Evolutionary conservation across 2,888 invertebrate genomes (phyloP), one percentile per base, ranked within the genome.

Genomic region (Tetragnatha montana): DNA sequence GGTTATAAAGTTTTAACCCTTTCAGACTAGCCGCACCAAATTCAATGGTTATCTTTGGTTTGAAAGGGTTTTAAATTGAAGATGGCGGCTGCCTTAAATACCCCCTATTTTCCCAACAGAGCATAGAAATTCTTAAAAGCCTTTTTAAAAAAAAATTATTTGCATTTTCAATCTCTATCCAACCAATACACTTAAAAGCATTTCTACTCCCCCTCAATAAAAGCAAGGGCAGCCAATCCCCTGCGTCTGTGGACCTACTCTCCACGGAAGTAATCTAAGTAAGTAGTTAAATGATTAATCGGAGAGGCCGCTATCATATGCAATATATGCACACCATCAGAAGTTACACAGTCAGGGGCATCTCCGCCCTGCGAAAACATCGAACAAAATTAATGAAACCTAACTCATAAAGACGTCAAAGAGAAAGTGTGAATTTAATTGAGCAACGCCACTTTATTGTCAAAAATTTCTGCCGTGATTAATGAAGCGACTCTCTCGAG

Each of bases 241-340:
- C 6, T 49, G 49, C n/a, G n/a, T 14, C 7, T 50, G 71, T 50
- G 71, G 51, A 17, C 71, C 49, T n/a, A 71, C 71, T 50, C 50
- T 6, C 21, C 50, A 17, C 75, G 76, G 76, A 85, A 50, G 22
- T 71, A 85, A 85, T 85, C 85, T 21, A 70, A 50, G 50, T 78
- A 85, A 85, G 85, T 85, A 78, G 50, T 79, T 85, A 70, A 78
- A 85, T 85, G 85, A 85, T 85, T 85, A 85, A 85, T 85, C 78
- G 70, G n/a, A 4, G 4, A 4, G 19, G 17, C 22, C 71, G 17
- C 69, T 70, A 78, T 85, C 71, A 85, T 51, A 35, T 70, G 35
- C 35, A n/a, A n/a, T n/a, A n/a, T n/a, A n/a, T n/a, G n/a, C n/a
- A n/a, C 35, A 35, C 4, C 35, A 78, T 78, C 49, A 79, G 70